Evolutionary conservation across 2,113 vertebrate genomes (phyloP), one percentile per base, ranked within the genome.

Genomic region (Agapornis roseicollis): DNA sequence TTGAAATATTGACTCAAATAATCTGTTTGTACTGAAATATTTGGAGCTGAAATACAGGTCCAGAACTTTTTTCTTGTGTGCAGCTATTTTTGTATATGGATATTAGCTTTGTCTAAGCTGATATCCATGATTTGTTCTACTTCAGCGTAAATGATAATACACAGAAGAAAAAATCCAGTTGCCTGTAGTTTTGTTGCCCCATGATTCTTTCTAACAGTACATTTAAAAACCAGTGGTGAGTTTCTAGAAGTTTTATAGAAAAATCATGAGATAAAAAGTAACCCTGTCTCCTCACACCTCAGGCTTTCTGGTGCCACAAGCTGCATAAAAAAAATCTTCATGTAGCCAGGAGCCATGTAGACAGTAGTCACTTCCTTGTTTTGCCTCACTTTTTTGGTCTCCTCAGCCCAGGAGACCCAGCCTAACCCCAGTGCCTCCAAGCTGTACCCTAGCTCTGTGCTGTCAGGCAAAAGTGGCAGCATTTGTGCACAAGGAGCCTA

Each of bases 401-500:
- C 2, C 19, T 41, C 22, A 60, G 41, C 35, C 19, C 39, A 31
- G 56, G 18, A 72, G 39, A n/a, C 17, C 28, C 64, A 69, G 64
- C 13, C 39, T 46, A 77, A 65, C 4, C 7, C 13, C 60, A 3
- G 3, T 60, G 11, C 22, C 31, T 80, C 18, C 46, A 8, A 17
- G n/a, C 31, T 27, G 3, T 72, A 20, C 5, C 12, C 19, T 35
- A 80, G 14, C 17, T 47, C 60, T 7, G 8, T 64, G 10, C 25
- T 3, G 0, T 31, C 2, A 3, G 37, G 58, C 52, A 46, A 33
- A 89, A 80, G 22, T 4, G 5, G 16, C 52, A 72, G 28, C 0
- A 0, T 55, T 46, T 84, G 25, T 78, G 60, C 44, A 80, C 23
- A 33, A 13, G 25, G 29, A 85, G 60, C 39, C 44, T 41, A 66